These are phyloP conservation scores for Mimas tiliae DNA, from an alignment of 2,888 invertebrate species.

Conservation along the genomic window DNA sequence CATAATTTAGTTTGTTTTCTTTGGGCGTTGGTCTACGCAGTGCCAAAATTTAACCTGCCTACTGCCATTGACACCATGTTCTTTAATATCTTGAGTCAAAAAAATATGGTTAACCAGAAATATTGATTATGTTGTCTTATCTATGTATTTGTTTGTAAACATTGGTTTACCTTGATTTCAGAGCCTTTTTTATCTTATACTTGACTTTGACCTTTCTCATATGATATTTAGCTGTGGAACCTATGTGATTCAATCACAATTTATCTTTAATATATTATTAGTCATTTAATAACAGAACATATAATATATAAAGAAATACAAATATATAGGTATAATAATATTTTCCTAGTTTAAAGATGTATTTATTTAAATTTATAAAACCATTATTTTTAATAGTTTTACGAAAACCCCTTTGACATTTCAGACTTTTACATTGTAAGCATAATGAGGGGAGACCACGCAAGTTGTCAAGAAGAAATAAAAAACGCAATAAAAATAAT, in stretches of 20 bases:
- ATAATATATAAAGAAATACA: too few relatives aligned
- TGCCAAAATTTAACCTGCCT: too few relatives aligned
- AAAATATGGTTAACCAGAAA: background rate
- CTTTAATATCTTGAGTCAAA: background rate
- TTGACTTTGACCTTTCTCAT: background rate
- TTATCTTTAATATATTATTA: too few relatives aligned
- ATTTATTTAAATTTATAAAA: too few relatives aligned
- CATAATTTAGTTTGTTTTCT: too few relatives aligned
- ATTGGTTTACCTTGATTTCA: background rate
- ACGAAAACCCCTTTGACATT: background rate
- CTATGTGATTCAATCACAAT: too few relatives aligned
- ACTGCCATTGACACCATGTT: too few relatives aligned
- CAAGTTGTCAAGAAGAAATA: background rate
- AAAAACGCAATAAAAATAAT: background rate
- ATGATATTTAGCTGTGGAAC: background rate
- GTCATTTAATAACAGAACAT: too few relatives aligned
- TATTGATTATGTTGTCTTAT: background rate
- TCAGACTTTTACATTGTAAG: background rate
- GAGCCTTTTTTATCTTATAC: background rate
- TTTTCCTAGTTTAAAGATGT: too few relatives aligned
- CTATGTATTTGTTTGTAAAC: conserved; percentile 2
- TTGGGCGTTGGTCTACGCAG: too few relatives aligned
- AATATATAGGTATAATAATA: too few relatives aligned
- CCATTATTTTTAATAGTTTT: too few relatives aligned
- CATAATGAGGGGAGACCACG: background rate